Percentiles rank a stretch among this genome's conserved stretches.
These are phyloP conservation scores for Clangula hyemalis DNA, from an alignment of 2,797 vertebrate species.

Conservation along the genomic window DNA sequence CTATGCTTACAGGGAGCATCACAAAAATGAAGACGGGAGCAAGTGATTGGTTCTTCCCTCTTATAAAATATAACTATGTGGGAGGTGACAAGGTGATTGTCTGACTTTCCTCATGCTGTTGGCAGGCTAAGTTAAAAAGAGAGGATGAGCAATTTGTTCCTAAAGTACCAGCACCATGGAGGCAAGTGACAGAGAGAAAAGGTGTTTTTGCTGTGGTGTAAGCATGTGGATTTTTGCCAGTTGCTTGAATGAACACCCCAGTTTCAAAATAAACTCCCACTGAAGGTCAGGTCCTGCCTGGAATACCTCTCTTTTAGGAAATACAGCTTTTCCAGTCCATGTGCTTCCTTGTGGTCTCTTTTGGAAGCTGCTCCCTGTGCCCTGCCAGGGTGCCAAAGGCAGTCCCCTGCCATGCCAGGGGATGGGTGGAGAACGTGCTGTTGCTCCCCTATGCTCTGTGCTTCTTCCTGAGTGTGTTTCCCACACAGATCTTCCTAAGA, in stretches of 20 bases:
- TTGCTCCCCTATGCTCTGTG: not conserved
- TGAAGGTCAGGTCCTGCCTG: not conserved
- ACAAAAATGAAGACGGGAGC: not conserved
- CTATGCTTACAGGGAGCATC: not conserved
- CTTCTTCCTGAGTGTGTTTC: not conserved
- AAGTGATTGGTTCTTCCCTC: not conserved
- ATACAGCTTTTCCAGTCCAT: not conserved
- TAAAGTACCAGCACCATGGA: not conserved
- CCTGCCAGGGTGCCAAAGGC: not conserved
- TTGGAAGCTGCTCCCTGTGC: not conserved
- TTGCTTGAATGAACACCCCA: not conserved
- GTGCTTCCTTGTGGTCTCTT: not conserved
- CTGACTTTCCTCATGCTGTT: not conserved
- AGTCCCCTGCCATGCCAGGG: not conserved
- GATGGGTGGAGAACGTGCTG: not conserved
- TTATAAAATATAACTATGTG: not conserved
- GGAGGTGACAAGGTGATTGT: not conserved
- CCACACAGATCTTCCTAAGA: too few relatives aligned
- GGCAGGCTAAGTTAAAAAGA: not conserved
- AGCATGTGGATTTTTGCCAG: not conserved
- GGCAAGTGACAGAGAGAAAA: not conserved
- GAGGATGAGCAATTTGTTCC: not conserved
- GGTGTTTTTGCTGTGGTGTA: not conserved
- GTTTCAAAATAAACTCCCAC: not conserved
- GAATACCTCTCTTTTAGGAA: not conserved